Percentiles rank a stretch among this genome's conserved stretches.
Conservation (phyloP, 2,888 invertebrate species). For the Lasioglossum pauxillum region DNA sequence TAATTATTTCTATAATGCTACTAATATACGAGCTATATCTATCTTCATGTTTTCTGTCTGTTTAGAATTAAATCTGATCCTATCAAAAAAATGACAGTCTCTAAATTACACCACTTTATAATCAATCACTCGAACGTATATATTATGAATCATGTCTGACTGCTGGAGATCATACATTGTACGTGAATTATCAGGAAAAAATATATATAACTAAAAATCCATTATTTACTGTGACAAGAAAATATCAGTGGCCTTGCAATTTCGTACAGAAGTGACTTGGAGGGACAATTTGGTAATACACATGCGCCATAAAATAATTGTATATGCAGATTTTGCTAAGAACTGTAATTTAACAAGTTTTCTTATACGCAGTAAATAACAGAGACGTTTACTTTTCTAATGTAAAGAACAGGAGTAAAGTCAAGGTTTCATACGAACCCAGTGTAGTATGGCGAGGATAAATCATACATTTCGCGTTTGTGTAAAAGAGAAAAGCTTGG, state of each 20-base stretch:
- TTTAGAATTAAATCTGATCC: not conserved
- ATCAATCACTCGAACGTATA: not conserved
- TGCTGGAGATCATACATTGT: not conserved
- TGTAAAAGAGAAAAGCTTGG: not conserved
- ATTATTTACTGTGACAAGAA: not conserved
- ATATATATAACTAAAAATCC: not conserved
- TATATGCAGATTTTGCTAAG: not conserved
- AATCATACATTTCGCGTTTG: not conserved
- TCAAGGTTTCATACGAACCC: not conserved
- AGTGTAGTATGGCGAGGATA: not conserved
- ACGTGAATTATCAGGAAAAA: not conserved
- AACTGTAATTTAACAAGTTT: not conserved
- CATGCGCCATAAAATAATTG: not conserved
- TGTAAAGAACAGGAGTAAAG: not conserved
- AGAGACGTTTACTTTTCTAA: not conserved
- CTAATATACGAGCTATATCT: not conserved
- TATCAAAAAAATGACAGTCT: not conserved
- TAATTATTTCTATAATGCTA: not conserved
- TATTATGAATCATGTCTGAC: too few species aligned
- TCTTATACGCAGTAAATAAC: not conserved
- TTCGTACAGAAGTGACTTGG: not conserved
- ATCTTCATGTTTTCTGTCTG: not conserved
- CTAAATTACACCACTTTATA: not conserved
- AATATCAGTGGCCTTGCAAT: not conserved
- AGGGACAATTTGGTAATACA: not conserved